A percentile compares a stretch with the other conserved stretches of the same genome.
phyloP scores from a whole-genome alignment of 2,113 vertebrate species.

The Telmatochromis bifrenatus region DNA sequence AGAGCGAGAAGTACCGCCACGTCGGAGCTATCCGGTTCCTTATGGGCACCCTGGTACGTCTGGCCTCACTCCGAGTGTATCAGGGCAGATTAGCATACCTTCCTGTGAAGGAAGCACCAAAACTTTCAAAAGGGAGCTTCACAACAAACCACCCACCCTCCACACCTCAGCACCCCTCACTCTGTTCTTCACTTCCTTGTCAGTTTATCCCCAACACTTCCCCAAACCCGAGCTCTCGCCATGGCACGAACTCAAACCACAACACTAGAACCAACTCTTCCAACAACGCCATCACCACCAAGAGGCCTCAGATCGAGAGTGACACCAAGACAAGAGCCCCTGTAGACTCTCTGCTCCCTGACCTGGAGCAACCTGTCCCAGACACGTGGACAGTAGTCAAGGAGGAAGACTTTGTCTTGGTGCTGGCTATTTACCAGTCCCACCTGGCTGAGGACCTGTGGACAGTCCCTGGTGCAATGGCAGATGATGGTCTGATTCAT shows the following conservation, averaged over 20 bases:
- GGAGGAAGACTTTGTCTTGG: constrained; percentile 83
- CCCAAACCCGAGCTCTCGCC: neutral
- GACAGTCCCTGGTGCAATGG: constrained; percentile 69
- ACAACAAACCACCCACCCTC: neutral
- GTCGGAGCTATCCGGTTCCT: constrained; percentile 86
- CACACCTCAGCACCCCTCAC: constrained; percentile 15
- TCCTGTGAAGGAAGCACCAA: constrained; percentile 26
- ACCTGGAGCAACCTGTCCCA: constrained; percentile 80
- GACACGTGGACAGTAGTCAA: constrained; percentile 80
- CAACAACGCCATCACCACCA: neutral
- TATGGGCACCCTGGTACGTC: constrained; percentile 80
- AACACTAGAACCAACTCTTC: neutral
- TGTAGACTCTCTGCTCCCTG: constrained; percentile 71
- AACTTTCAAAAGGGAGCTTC: neutral
- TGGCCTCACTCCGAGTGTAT: constrained; percentile 69
- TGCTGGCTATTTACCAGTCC: constrained; percentile 84
- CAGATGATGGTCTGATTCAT: constrained; percentile 78
- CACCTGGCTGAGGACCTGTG: constrained; percentile 84
- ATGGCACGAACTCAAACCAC: constrained; percentile 29
- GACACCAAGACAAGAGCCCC: constrained; percentile 20
- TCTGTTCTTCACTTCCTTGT: constrained; percentile 46
- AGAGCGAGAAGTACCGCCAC: constrained; percentile 87
- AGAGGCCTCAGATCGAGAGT: neutral
- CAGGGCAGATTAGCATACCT: constrained; percentile 84
- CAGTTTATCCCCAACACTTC: constrained; percentile 7